These are phyloP conservation scores for Sorex araneus DNA, from an alignment of 2,113 vertebrate species.

Conservation along the genomic window DNA sequence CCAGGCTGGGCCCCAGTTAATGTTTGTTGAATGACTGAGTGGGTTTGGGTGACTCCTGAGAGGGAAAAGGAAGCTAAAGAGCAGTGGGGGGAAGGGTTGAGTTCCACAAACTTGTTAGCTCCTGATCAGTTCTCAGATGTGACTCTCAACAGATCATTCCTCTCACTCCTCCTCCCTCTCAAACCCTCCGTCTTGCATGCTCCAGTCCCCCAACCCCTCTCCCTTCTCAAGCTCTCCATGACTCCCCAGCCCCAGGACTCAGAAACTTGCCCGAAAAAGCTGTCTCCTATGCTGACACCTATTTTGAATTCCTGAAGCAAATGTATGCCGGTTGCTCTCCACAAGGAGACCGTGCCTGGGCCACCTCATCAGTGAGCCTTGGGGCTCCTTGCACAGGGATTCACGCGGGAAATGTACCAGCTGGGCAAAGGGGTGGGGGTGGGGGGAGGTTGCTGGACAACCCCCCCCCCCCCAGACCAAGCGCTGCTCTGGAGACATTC, in stretches of 20 bases:
- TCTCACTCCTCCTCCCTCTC: background rate
- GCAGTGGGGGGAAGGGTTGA: constrained; percentile 44
- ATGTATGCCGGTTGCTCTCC: background rate
- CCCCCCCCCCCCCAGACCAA: constrained; percentile 14
- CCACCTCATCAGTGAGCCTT: constrained; percentile 24
- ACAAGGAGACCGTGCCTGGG: background rate
- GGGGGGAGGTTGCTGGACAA: background rate
- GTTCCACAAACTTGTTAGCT: background rate
- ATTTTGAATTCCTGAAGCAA: background rate
- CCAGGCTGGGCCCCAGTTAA: constrained; percentile 63
- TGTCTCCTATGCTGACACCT: constrained; percentile 27
- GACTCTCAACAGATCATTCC: background rate
- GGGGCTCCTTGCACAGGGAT: background rate
- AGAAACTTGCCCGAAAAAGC: background rate
- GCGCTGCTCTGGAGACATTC: background rate
- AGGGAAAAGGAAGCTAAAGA: constrained; percentile 62
- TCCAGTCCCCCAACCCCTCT: background rate
- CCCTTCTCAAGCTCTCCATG: too few species aligned
- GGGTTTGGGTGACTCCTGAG: constrained; percentile 66
- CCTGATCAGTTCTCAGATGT: constrained; percentile 18
- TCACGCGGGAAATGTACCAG: background rate
- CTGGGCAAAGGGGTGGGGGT: background rate
- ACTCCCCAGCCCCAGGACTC: background rate
- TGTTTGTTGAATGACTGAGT: constrained; percentile 78
- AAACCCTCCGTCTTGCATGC: background rate